Percentiles rank a stretch among this genome's conserved stretches.
Evolutionary conservation across 2,797 vertebrate genomes (phyloP).

Genomic region (Taeniopygia guttata): DNA sequence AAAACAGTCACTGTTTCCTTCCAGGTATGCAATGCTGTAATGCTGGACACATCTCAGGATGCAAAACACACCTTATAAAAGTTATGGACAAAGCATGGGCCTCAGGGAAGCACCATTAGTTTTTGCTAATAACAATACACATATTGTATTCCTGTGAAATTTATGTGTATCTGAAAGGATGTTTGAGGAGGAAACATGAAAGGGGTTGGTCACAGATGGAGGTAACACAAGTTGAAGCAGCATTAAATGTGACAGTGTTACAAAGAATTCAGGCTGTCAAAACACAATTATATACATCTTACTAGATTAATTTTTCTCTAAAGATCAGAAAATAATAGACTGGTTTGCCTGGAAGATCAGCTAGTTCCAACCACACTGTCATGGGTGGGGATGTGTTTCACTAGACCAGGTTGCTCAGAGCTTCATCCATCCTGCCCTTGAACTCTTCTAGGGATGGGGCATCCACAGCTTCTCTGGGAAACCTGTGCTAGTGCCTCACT

Average conservation of each 20-base stretch:
- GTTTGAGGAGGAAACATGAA: not conserved
- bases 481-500: not conserved
- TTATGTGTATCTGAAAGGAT: not conserved
- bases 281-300: not conserved
- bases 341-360: not conserved
- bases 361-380: not conserved
- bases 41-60: not conserved
- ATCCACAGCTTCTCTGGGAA: not conserved
- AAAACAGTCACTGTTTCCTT: constrained; percentile 11
- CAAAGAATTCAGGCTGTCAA: not conserved
- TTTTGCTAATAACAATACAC: not conserved
- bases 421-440: not conserved
- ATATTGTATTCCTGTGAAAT: not conserved
- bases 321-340: not conserved
- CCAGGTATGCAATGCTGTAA: not conserved
- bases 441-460: not conserved
- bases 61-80: not conserved
- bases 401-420: not conserved
- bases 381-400: not conserved
- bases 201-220: not conserved
- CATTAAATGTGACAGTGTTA: not conserved
- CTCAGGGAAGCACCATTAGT: not conserved
- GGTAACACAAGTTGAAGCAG: not conserved
- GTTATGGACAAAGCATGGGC: not conserved
- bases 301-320: not conserved